A percentile compares a stretch with the other conserved stretches of the same genome.
Conservation (phyloP, 2,888 invertebrate genomes). For the Pseudococcus longispinus region DNA sequence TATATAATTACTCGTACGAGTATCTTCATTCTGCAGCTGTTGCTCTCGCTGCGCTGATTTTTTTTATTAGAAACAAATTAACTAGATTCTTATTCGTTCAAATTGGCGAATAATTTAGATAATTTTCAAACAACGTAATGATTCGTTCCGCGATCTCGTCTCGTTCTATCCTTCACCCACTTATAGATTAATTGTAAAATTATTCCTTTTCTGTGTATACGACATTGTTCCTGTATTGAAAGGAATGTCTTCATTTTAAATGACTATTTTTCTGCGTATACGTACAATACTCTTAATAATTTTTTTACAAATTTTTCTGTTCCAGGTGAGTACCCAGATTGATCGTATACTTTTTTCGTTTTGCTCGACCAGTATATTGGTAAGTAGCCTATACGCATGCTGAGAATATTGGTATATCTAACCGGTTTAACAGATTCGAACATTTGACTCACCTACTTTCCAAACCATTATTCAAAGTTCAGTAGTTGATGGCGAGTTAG, state of each 20-base stretch:
- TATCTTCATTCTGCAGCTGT: not conserved
- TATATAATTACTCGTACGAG: conserved; percentile 21
- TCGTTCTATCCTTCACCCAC: conserved; percentile 12
- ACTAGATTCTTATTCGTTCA: not conserved
- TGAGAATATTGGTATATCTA: not conserved
- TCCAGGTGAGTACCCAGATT: not conserved
- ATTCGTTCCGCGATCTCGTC: conserved; percentile 24
- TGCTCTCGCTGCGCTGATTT: not conserved
- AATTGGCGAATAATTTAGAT: conserved; percentile 22
- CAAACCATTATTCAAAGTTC: conserved; percentile 24
- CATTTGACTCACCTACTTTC: conserved; percentile 40
- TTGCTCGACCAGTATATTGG: not conserved
- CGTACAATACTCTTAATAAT: not conserved
- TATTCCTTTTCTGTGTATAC: not conserved
- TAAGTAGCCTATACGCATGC: not conserved
- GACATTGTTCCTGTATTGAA: not conserved
- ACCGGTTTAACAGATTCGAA: conserved; percentile 28
- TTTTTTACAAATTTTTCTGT: conserved; percentile 9
- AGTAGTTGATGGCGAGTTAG: not conserved
- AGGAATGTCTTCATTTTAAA: not conserved
- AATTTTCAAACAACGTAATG: conserved; percentile 5
- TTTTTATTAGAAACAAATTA: not conserved
- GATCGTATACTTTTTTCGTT: not conserved
- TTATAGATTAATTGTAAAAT: conserved; percentile 28
- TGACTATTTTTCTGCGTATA: not conserved